Base-by-base conservation (phyloP, 2,113 vertebrate genomes). In the Nymphicus hollandicus region DNA sequence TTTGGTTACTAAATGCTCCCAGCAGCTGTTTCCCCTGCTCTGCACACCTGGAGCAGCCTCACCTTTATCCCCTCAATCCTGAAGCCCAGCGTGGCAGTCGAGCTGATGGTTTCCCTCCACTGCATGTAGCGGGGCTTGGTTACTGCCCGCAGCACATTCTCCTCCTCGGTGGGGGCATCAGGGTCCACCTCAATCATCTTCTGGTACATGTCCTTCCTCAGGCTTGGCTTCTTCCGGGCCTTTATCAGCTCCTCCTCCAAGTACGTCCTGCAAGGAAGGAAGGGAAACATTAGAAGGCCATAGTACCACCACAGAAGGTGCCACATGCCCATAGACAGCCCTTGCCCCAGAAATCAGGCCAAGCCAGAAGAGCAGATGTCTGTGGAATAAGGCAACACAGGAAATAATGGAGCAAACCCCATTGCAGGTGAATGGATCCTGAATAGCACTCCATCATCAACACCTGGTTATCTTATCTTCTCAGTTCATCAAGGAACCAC, bases 41-140 rank as follows among this genome's bases (percentile, higher is more conserved):
- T 33, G n/a, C 49, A 31, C 20, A 27, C 11, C 14, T 8, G 6
- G 8, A 77, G 64, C 43, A 91, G 23, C 29, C 95, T 96, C 93
- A 99, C 99, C 99, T 99, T 99, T 97, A 99, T 99, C 86, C 99
- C 99, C 92, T 99, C 99, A 2, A 99, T 99, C 88, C 99, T 98
- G 95, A 99, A 99, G 69, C 99, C 99, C 22, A 99, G 98, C 0
- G 99, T 99, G 91, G 99, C 98, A 0, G 99, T 99, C 6, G 99
- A 99, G 96, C 99, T 99, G 95, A 99, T 99, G 76, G 99, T 99
- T 97, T 99, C 99, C 13, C 99, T 98, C 99, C 99, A 99, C 97
- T 99, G 99, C 99, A 99, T 99, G 98, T 99, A 99, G 71, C 99
- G 98, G 0, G 99, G 99, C 96, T 99, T 99, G 93, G 99, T 99